Evolutionary conservation across 2,113 vertebrate species (phyloP).

Genomic region (Elachura formosa): DNA sequence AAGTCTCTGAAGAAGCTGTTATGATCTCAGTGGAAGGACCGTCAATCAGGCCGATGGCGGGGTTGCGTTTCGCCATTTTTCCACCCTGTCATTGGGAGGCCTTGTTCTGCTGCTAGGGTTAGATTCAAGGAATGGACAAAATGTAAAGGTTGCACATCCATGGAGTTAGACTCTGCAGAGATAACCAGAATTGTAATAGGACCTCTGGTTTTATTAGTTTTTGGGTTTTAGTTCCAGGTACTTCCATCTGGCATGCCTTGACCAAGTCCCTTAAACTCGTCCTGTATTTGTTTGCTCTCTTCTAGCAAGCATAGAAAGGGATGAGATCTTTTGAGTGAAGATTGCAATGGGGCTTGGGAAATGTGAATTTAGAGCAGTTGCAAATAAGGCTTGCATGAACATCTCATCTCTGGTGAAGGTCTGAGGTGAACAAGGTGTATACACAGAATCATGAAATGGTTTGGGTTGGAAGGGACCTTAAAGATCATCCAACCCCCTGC

Average conservation of each 20-base stretch:
- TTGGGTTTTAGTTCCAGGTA: background rate
- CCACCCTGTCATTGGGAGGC: background rate
- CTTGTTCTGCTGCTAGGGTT: background rate
- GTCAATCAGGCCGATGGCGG: background rate
- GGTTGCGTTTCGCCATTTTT: slow-evolving; percentile 21
- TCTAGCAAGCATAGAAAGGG: background rate
- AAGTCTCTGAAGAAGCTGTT: slow-evolving; percentile 68
- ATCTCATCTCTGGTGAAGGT: background rate
- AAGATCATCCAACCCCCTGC: background rate
- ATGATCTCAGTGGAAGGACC: slow-evolving; percentile 47
- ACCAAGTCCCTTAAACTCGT: background rate
- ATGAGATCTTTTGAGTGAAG: background rate
- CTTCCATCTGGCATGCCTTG: background rate
- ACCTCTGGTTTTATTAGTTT: background rate
- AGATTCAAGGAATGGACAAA: background rate
- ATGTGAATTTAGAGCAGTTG: background rate
- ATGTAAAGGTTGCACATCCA: background rate
- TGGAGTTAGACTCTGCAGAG: background rate
- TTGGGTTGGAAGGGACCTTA: background rate
- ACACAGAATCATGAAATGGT: fast-evolving
- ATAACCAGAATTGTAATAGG: background rate
- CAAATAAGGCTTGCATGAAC: background rate
- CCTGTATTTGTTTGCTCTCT: background rate
- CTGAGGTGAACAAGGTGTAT: background rate
- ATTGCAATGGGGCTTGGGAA: background rate